These are phyloP conservation scores for Nephrotoma appendiculata DNA, from an alignment of 2,888 invertebrate genomes.

Conservation along the genomic window DNA sequence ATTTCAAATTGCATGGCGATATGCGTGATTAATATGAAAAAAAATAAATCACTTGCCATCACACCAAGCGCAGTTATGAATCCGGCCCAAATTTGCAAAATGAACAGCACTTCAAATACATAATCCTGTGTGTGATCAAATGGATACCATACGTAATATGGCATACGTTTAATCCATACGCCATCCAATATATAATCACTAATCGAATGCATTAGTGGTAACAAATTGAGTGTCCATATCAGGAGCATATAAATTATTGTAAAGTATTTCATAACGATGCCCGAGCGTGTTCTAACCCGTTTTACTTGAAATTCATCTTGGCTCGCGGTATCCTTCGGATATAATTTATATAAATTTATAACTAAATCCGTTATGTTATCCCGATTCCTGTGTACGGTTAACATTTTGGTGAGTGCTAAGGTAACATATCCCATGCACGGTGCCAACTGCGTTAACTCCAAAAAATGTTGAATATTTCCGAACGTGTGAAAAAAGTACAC, in stretches of 20 bases:
- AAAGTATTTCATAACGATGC: constrained; percentile 17
- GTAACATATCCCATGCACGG: constrained; percentile 20
- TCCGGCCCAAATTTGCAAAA: constrained; percentile 13
- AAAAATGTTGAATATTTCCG: constrained; percentile 19
- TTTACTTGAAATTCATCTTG: neutral
- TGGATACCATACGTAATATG: constrained; percentile 14
- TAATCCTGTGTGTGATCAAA: constrained; percentile 5
- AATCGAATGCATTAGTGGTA: constrained; percentile 8
- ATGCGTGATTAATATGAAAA: constrained; percentile 22
- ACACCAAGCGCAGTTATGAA: constrained; percentile 21
- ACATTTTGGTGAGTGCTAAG: constrained; percentile 22
- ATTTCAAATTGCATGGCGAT: constrained; percentile 24
- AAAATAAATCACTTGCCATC: constrained; percentile 22
- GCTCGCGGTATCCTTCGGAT: constrained; percentile 17
- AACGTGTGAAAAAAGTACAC: constrained; percentile 20
- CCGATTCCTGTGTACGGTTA: constrained; percentile 18
- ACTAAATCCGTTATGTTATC: constrained; percentile 17
- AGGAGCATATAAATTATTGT: constrained; percentile 19
- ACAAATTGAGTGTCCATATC: constrained; percentile 24
- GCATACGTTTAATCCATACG: constrained; percentile 5
- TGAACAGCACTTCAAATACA: constrained; percentile 7
- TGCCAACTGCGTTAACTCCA: constrained; percentile 22
- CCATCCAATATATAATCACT: constrained; percentile 8
- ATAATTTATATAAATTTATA: constrained; percentile 16
- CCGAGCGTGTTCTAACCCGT: neutral